Evolutionary conservation across 2,113 vertebrate species (phyloP).

Genomic region (Callopanchax toddi): DNA sequence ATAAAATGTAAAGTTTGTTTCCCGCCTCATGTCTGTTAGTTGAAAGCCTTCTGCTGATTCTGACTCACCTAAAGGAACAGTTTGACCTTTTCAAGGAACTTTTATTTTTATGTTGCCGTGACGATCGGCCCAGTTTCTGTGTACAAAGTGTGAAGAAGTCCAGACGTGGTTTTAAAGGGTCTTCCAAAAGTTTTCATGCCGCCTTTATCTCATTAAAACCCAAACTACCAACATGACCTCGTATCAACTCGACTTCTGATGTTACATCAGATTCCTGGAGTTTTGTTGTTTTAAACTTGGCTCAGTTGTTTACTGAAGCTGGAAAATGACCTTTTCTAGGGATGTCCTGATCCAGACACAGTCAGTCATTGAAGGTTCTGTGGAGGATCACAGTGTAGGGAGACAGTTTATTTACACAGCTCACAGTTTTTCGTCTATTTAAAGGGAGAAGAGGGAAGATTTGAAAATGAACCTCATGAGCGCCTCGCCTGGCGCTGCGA

Average conservation of each 20-base stretch:
- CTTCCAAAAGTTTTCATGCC: background rate
- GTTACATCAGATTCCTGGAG: no score
- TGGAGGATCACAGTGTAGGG: no score
- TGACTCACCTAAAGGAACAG: background rate
- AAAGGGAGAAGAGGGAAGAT: no score
- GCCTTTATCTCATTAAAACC: background rate
- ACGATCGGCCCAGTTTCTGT: background rate
- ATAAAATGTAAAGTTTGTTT: constrained; percentile 9
- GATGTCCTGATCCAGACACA: no score
- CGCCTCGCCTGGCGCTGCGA: no score
- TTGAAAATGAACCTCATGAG: no score
- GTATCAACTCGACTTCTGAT: background rate
- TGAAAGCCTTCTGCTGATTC: background rate
- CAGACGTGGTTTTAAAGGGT: background rate
- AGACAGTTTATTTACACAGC: no score
- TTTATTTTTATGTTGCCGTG: background rate
- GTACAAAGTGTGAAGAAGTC: background rate
- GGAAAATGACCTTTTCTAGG: no score
- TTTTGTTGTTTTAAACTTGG: background rate
- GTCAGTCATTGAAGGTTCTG: no score
- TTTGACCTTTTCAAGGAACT: background rate
- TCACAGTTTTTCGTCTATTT: no score
- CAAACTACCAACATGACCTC: background rate
- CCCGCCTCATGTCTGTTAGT: background rate
- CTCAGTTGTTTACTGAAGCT: background rate